A percentile compares a stretch with the other conserved stretches of the same genome.
phyloP scores from a whole-genome alignment of 2,797 vertebrate species.

The Coluber constrictor region DNA sequence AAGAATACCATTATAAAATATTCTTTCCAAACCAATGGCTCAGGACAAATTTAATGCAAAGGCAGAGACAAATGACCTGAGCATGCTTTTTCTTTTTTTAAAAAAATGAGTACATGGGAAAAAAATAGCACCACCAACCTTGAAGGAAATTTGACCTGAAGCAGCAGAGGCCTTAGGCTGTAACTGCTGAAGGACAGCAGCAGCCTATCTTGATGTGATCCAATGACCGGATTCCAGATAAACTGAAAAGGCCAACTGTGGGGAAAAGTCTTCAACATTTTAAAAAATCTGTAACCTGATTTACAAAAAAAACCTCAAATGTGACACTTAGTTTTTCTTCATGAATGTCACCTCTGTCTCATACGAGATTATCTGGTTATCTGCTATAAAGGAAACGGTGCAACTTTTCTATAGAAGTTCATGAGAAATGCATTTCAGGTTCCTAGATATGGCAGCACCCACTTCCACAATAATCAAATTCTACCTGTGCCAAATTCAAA shows the following conservation, averaged over 20 bases:
- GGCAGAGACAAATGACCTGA: conserved; percentile 92
- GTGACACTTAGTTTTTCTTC: conserved; percentile 38
- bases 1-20: conserved; percentile 98
- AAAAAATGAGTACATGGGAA: conserved; percentile 78
- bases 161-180: conserved; percentile 76
- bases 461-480: not conserved
- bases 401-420: not conserved
- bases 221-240: conserved; percentile 83
- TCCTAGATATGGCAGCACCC: not conserved
- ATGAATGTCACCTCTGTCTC: not conserved
- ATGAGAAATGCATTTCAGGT: not conserved
- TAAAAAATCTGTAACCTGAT: conserved; percentile 55
- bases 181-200: conserved; percentile 77
- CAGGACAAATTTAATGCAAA: conserved; percentile 94
- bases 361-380: conserved; percentile 2
- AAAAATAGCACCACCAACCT: conserved; percentile 94
- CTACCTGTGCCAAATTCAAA: not conserved
- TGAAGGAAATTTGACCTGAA: conserved; percentile 84
- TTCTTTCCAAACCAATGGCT: conserved; percentile 84
- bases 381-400: conserved; percentile 5
- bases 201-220: conserved; percentile 80
- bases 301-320: conserved; percentile 54
- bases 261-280: conserved; percentile 74
- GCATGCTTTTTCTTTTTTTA: conserved; percentile 73
- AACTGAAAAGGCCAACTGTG: conserved; percentile 76